Evolutionary conservation across 2,113 vertebrate genomes (phyloP).

Genomic region (Sialia sialis): DNA sequence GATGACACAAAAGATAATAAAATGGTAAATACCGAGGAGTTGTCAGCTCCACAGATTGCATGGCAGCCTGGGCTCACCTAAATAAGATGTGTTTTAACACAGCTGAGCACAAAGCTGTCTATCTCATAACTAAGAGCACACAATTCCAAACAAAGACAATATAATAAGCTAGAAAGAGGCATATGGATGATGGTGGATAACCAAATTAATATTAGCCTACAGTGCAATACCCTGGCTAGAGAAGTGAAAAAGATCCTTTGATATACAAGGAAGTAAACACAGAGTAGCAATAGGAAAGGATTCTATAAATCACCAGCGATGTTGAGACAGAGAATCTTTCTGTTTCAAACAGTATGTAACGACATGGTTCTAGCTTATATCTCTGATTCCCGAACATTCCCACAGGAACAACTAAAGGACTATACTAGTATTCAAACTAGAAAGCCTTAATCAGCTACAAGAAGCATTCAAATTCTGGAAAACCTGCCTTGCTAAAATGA

Average conservation of each 20-base stretch:
- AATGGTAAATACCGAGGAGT: constrained; percentile 34
- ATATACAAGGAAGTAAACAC: background rate
- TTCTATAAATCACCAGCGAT: background rate
- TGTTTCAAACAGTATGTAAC: background rate
- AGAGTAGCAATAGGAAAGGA: background rate
- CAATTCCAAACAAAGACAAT: constrained; percentile 30
- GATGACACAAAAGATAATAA: constrained; percentile 60
- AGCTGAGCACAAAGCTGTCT: constrained; percentile 43
- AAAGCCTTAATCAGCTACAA: background rate
- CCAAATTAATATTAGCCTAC: constrained; percentile 23
- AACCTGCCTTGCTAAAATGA: background rate
- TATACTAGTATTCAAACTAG: background rate
- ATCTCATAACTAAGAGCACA: constrained; percentile 10
- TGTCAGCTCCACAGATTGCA: constrained; percentile 46
- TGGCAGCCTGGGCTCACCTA: constrained; percentile 23
- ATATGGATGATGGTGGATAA: constrained; percentile 8
- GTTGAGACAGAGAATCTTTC: background rate
- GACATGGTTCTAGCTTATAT: background rate
- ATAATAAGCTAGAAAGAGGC: background rate
- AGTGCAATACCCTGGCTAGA: background rate
- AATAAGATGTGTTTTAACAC: constrained; percentile 50
- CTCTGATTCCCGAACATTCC: background rate
- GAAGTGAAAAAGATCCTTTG: background rate
- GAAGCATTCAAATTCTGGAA: background rate
- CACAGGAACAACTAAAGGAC: background rate